These are phyloP conservation scores for Leptinotarsa rubiginosa DNA, from an alignment of 2,888 invertebrate genomes.

Conservation along the genomic window DNA sequence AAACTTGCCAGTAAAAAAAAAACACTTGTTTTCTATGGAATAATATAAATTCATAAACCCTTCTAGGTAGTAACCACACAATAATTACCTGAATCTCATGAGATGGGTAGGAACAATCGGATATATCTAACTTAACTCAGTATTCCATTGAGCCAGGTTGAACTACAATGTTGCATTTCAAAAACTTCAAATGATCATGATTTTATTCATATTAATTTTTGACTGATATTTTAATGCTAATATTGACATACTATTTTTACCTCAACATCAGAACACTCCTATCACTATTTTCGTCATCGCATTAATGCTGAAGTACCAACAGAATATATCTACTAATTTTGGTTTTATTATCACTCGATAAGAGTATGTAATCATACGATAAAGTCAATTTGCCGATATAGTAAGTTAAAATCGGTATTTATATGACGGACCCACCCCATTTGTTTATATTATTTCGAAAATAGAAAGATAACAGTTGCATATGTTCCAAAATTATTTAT, in stretches of 20 bases:
- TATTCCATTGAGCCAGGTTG: too few species aligned
- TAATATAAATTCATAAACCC: too few species aligned
- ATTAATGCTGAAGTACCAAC: background rate
- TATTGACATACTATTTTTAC: background rate
- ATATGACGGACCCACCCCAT: conserved; percentile 15
- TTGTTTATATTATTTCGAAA: conserved; percentile 21
- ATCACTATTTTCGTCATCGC: conserved; percentile 1
- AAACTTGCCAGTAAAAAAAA: too few species aligned
- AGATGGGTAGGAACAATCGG: too few species aligned
- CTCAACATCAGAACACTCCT: background rate
- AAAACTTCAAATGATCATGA: too few species aligned
- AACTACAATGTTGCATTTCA: too few species aligned
- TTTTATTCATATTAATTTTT: too few species aligned
- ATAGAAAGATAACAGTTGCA: conserved; percentile 16
- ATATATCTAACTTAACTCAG: too few species aligned
- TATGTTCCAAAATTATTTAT: conserved; percentile 27
- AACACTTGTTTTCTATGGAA: too few species aligned
- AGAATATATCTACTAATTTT: background rate
- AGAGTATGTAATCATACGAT: background rate
- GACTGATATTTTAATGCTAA: background rate
- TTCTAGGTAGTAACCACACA: too few species aligned
- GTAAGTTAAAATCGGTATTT: conserved; percentile 4
- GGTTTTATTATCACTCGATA: conserved; percentile 3
- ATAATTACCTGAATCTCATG: too few species aligned
- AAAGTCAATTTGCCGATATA: conserved; percentile 4